Evolutionary conservation across 2,113 vertebrate genomes (phyloP).

Genomic region (Panthera uncia): DNA sequence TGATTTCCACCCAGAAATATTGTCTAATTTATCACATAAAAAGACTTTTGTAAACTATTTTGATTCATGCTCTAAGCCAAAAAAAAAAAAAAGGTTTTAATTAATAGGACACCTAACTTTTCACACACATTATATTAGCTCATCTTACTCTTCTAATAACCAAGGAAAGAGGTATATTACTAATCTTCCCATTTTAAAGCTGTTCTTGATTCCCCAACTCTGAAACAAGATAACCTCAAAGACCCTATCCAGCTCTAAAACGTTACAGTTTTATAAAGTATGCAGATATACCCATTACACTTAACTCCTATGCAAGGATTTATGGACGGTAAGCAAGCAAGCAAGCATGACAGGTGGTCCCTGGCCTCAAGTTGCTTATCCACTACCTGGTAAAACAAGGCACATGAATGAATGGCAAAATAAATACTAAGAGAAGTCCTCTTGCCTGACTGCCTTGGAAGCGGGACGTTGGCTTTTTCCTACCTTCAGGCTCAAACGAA

Average conservation of each 20-base stretch:
- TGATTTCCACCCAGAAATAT: neutral
- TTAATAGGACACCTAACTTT: slow-evolving; percentile 17
- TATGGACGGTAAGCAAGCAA: neutral
- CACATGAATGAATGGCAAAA: slow-evolving; percentile 14
- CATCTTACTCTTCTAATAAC: neutral
- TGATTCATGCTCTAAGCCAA: slow-evolving; percentile 43
- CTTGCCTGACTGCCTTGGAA: neutral
- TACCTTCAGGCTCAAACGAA: neutral
- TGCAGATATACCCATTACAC: neutral
- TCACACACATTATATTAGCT: neutral
- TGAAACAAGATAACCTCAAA: slow-evolving; percentile 27
- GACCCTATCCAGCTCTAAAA: slow-evolving; percentile 5
- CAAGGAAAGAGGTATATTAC: neutral
- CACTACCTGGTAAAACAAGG: neutral
- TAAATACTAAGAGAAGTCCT: slow-evolving; percentile 27
- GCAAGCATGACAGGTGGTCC: neutral
- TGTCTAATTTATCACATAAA: neutral
- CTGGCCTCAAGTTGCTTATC: neutral
- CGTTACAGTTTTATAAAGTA: neutral
- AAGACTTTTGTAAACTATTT: neutral
- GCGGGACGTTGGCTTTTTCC: neutral
- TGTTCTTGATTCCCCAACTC: slow-evolving; percentile 8
- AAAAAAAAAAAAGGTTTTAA: neutral
- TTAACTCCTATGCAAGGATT: neutral
- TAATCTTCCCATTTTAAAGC: slow-evolving; percentile 44